Conservation (phyloP, 2,113 vertebrate genomes). For the Suricata suricatta region DNA sequence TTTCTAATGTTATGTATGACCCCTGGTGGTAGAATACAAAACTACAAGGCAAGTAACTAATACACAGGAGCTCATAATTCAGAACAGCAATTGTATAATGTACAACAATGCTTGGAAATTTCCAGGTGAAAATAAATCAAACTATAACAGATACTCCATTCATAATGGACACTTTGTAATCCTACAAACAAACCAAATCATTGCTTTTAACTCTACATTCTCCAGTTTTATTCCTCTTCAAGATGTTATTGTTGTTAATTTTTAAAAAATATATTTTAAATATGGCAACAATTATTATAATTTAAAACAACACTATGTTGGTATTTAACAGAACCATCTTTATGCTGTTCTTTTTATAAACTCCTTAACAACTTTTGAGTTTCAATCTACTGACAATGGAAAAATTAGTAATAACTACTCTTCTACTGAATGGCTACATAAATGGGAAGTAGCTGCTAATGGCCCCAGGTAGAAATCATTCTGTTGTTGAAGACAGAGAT, state of each 20-base stretch:
- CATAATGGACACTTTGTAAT: background rate
- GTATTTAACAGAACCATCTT: background rate
- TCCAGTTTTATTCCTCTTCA: background rate
- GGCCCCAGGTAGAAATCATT: background rate
- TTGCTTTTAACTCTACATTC: slow-evolving; percentile 18
- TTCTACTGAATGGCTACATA: background rate
- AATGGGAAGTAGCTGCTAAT: background rate
- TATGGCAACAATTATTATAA: background rate
- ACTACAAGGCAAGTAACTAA: slow-evolving; percentile 63
- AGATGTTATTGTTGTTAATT: background rate
- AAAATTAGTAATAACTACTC: background rate
- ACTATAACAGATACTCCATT: slow-evolving; percentile 21
- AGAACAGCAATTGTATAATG: background rate
- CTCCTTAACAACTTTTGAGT: background rate
- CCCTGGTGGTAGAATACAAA: slow-evolving; percentile 78
- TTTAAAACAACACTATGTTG: background rate
- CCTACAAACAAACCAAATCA: background rate
- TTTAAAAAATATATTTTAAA: background rate
- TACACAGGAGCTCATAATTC: background rate
- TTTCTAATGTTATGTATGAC: slow-evolving; percentile 78
- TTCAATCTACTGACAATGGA: background rate
- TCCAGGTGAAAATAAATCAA: background rate
- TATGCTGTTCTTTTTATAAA: background rate
- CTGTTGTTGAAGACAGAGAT: background rate
- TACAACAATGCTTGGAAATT: slow-evolving; percentile 10